A percentile compares a stretch with the other conserved stretches of the same genome.
These are phyloP conservation scores for Drosophila paramelanica DNA, from an alignment of 2,888 invertebrate species.

Conservation along the genomic window DNA sequence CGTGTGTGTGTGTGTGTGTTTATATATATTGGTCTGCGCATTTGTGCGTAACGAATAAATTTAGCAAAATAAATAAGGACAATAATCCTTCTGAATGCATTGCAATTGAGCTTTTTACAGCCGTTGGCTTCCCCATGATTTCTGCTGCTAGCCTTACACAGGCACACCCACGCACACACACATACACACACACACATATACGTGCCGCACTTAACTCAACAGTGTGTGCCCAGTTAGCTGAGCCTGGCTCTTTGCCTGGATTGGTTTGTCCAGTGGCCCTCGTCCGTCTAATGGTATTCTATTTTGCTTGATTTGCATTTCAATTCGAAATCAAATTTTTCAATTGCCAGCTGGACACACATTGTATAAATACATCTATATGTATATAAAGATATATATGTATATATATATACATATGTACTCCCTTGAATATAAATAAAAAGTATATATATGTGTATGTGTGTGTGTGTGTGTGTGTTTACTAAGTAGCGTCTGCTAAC, in stretches of 20 bases:
- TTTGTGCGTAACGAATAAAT: conserved; percentile 81
- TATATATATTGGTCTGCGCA: conserved; percentile 65
- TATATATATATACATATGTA: conserved; percentile 12
- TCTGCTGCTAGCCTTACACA: conserved; percentile 16
- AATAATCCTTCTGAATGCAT: conserved; percentile 80
- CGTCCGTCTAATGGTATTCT: conserved; percentile 58
- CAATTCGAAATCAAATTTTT: conserved; percentile 80
- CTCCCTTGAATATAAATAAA: no score
- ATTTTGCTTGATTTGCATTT: conserved; percentile 81
- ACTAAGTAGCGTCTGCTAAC: conserved; percentile 50
- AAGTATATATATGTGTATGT: conserved; percentile 10
- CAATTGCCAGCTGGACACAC: conserved; percentile 72
- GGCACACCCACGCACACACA: conserved; percentile 10
- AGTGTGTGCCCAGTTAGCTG: conserved; percentile 54
- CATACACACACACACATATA: conserved; percentile 23
- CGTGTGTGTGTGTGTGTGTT: conserved; percentile 18
- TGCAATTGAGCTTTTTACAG: conserved; percentile 79
- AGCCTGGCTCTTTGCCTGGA: conserved; percentile 48
- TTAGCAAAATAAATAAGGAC: conserved; percentile 81
- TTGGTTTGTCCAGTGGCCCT: conserved; percentile 35
- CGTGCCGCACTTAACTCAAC: conserved; percentile 64
- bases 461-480: conserved; percentile 22
- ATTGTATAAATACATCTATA: conserved; percentile 12
- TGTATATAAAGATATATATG: conserved; percentile 9
- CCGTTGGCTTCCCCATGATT: conserved; percentile 52